Conservation (phyloP, 2,888 invertebrate species). For the Limnephilus auricula region DNA sequence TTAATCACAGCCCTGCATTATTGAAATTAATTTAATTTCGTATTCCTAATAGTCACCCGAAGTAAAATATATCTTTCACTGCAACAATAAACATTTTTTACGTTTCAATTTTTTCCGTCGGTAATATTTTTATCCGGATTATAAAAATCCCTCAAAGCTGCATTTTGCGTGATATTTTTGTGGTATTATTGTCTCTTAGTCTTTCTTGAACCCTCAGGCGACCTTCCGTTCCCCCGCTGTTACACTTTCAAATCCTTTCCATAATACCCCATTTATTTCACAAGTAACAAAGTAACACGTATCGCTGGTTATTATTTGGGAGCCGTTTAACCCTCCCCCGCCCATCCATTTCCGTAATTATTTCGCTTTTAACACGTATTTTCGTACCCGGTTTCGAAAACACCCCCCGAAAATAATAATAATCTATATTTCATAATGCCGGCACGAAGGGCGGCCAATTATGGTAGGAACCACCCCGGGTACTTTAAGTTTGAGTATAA, state of each 20-base stretch:
- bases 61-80: too few species aligned
- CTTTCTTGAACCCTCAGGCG: not conserved
- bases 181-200: not conserved
- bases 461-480: not conserved
- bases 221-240: not conserved
- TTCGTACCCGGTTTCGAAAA: conserved; percentile 36
- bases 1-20: too few species aligned
- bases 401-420: conserved; percentile 55
- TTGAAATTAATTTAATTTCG: too few species aligned
- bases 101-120: not conserved
- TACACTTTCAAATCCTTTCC: not conserved
- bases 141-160: not conserved
- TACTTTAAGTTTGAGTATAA: not conserved
- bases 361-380: conserved; percentile 65
- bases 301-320: conserved; percentile 55
- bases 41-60: too few species aligned
- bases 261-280: not conserved
- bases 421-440: conserved; percentile 61
- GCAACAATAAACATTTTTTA: too few species aligned
- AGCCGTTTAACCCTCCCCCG: conserved; percentile 63
- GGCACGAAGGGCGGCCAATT: conserved; percentile 44
- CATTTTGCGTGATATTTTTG: not conserved
- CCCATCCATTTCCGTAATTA: conserved; percentile 58
- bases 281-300: conserved; percentile 27
- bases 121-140: not conserved